Evolutionary conservation across 1,140 invertebrate species (phyloP).

Genomic region (Leptinotarsa undecemlineata): DNA sequence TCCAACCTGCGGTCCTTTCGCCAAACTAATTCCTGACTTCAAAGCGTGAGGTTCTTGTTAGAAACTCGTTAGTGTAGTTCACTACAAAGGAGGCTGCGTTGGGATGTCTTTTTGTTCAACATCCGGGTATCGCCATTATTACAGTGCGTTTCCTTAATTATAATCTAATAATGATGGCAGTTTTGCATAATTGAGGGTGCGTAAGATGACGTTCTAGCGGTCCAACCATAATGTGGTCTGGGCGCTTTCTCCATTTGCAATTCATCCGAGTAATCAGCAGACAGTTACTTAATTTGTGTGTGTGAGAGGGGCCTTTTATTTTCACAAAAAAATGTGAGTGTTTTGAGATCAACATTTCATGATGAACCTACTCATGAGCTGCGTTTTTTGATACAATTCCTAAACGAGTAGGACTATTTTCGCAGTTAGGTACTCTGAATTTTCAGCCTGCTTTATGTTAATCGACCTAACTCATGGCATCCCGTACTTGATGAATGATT

Average conservation of each 20-base stretch:
- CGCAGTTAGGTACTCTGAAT: too few species aligned
- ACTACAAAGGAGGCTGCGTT: slow-evolving; percentile 25
- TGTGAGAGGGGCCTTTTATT: too few species aligned
- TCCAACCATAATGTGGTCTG: background rate
- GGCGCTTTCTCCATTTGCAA: background rate
- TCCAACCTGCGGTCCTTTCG: background rate
- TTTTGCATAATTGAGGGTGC: slow-evolving; percentile 35
- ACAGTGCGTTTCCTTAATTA: slow-evolving; percentile 36
- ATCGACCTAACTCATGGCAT: too few species aligned
- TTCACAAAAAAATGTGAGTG: too few species aligned
- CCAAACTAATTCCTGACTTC: slow-evolving; percentile 20
- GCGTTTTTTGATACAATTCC: too few species aligned
- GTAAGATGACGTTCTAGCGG: slow-evolving; percentile 20
- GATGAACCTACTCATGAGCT: too few species aligned
- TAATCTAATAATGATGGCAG: slow-evolving; percentile 33
- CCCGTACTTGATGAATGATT: too few species aligned
- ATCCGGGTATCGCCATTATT: slow-evolving; percentile 34
- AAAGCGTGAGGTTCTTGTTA: slow-evolving; percentile 32
- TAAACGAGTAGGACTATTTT: too few species aligned
- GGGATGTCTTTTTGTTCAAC: slow-evolving; percentile 31
- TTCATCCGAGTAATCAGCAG: background rate
- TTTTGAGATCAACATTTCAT: too few species aligned
- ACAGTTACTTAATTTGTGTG: too few species aligned
- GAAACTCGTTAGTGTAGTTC: slow-evolving; percentile 34
- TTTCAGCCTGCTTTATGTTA: too few species aligned